Base-by-base conservation (phyloP, 1,140 invertebrate species). In the Drosophila miranda region DNA sequence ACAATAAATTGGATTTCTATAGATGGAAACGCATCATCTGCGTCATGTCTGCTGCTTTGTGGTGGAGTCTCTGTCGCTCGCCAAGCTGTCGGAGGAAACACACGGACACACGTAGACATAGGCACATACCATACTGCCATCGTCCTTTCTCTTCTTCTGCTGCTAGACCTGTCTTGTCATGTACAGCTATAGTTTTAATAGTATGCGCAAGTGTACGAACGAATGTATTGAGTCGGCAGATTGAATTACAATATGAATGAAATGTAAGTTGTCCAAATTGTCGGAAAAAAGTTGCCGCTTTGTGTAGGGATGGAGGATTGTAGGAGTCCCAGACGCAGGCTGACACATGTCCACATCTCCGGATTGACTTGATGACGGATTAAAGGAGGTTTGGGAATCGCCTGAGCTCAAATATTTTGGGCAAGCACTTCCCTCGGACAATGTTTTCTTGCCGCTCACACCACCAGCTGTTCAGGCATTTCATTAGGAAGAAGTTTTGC, bases 401-500 rank as follows among this genome's bases (percentile, higher is more conserved):
- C 11, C 9, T 9, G 9, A 9, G 30, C 45, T 34, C 19, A 23
- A n/a, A 54, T 38, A 34, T 41, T 53, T 61, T 13, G 8, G 28
- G 11, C 21, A 43, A 59, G 53, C 44, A 51, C 16, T 59, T 26
- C 46, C 8, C 8, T 13, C 6, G 13, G 48, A 51, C 51, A 67
- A 16, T 44, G 28, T 28, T 57, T 64, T 38, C 34, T 4, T 21
- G 23, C 5, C 4, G 13, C 19, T 7, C 28, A 30, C 38, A 66
- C 45, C 42, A 58, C 41, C 30, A 19, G 34, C 6, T 14, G 45
- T 21, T 14, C 13, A 34, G 53, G n/a, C 38, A 58, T 79, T 74
- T 78, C 50, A 64, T 64, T 67, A 60, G 19, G 21, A 53, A 30
- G 21, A 74, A 83, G 53, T 51, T 26, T 19, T 23, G n/a, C 26